Percentiles rank a stretch among this genome's conserved stretches.
Evolutionary conservation across 2,888 invertebrate species (phyloP).

Genomic region (Caenorhabditis japonica): DNA sequence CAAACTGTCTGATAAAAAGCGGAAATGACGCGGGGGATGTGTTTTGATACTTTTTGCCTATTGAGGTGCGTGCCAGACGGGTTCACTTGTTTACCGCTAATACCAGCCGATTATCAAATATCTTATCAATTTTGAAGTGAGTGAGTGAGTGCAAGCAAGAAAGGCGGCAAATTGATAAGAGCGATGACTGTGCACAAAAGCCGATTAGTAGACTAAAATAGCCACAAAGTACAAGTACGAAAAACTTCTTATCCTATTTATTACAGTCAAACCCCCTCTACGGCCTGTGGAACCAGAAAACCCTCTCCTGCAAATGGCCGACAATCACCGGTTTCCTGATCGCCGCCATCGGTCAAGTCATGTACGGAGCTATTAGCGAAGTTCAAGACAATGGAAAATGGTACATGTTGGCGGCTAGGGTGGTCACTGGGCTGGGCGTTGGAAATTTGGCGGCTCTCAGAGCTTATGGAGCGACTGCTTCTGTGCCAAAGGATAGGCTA

Average conservation of each 20-base stretch:
- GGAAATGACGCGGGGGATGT: background rate
- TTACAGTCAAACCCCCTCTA: constrained; percentile 56
- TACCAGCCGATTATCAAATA: too few species aligned
- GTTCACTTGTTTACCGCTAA: too few species aligned
- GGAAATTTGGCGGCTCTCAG: constrained; percentile 60
- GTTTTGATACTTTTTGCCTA: background rate
- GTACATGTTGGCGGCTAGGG: constrained; percentile 60
- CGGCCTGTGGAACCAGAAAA: constrained; percentile 61
- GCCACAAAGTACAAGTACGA: too few species aligned
- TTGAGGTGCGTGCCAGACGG: too few species aligned
- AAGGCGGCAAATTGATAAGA: too few species aligned
- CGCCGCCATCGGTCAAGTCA: constrained; percentile 55
- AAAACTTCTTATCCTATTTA: too few species aligned
- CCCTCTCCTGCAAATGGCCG: constrained; percentile 52
- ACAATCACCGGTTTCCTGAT: constrained; percentile 55
- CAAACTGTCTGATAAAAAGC: background rate
- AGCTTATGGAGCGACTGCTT: constrained; percentile 61
- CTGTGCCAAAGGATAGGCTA: constrained; percentile 55
- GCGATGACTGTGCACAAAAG: too few species aligned
- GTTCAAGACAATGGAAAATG: constrained; percentile 48
- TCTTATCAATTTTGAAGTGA: too few species aligned
- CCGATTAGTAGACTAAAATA: too few species aligned
- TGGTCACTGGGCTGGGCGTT: constrained; percentile 60
- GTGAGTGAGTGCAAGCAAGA: too few species aligned
- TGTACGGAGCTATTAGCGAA: constrained; percentile 56